Evolutionary conservation across 2,113 vertebrate genomes (phyloP).

Genomic region (Acanthochromis polyacanthus): DNA sequence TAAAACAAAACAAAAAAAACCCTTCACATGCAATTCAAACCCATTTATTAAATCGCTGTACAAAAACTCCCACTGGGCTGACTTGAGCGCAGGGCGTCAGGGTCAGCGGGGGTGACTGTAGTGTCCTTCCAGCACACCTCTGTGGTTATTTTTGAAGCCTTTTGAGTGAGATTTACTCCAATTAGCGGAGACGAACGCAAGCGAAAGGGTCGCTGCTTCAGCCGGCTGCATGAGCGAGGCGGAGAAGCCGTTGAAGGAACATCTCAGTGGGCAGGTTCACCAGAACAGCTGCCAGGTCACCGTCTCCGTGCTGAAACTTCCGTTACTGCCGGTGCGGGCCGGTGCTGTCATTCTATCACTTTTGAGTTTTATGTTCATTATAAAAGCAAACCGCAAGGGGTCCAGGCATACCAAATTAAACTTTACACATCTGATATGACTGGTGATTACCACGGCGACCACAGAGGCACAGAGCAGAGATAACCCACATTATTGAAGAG

Average conservation of each 20-base stretch:
- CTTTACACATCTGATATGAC: constrained; percentile 34
- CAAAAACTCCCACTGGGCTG: constrained; percentile 68
- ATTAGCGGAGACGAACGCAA: constrained; percentile 18
- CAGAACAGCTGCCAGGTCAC: background rate
- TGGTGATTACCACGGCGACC: constrained; percentile 38
- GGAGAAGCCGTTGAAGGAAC: background rate
- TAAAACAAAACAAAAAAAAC: constrained; percentile 44
- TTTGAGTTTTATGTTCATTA: constrained; percentile 27
- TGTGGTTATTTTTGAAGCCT: background rate
- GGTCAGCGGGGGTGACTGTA: constrained; percentile 34
- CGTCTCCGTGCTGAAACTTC: too few species aligned
- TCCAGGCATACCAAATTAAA: constrained; percentile 46
- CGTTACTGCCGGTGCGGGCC: too few species aligned
- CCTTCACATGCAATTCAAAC: constrained; percentile 79
- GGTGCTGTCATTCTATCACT: background rate
- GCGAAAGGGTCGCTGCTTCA: background rate
- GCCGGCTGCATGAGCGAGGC: constrained; percentile 7
- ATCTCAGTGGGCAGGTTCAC: too few species aligned
- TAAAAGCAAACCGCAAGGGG: constrained; percentile 22
- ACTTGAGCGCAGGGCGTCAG: constrained; percentile 55
- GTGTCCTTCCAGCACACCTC: constrained; percentile 10
- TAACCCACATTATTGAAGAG: constrained; percentile 40
- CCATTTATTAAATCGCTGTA: constrained; percentile 72
- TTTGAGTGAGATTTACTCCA: constrained; percentile 14
- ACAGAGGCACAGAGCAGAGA: constrained; percentile 53